phyloP scores from a whole-genome alignment of 1,140 invertebrate genomes.

The Drosophila repleta region DNA sequence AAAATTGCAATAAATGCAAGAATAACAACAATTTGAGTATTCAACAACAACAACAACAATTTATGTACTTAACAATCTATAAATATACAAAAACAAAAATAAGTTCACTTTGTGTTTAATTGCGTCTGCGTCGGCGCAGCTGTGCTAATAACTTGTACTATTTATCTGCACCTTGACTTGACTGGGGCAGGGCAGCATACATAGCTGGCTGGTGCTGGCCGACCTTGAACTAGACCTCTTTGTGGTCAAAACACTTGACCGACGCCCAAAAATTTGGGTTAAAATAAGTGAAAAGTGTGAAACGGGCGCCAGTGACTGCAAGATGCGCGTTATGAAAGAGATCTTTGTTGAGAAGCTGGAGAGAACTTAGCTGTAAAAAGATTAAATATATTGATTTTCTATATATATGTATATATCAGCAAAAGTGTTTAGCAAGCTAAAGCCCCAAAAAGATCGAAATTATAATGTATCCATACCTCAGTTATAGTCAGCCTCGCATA shows the following conservation, averaged over 20 bases:
- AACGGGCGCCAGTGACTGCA: too few species aligned
- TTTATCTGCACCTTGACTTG: constrained; percentile 3
- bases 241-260: constrained; percentile 2
- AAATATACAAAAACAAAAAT: constrained; percentile 53
- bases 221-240: constrained; percentile 12
- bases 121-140: constrained; percentile 18
- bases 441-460: too few species aligned
- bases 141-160: constrained; percentile 3
- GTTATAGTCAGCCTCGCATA: too few species aligned
- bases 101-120: constrained; percentile 16
- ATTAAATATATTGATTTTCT: too few species aligned
- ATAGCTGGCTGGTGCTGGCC: too few species aligned
- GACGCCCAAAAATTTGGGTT: not conserved
- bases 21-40: constrained; percentile 54
- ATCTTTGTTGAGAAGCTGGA: too few species aligned
- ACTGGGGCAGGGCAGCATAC: not conserved
- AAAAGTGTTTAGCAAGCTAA: too few species aligned
- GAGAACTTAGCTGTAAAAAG: too few species aligned
- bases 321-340: too few species aligned
- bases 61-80: constrained; percentile 66
- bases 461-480: too few species aligned
- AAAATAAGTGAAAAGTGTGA: too few species aligned
- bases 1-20: constrained; percentile 24
- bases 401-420: too few species aligned
- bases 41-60: constrained; percentile 57